Percentiles rank a stretch among this genome's conserved stretches.
These are phyloP conservation scores for Pontoporia blainvillei DNA, from an alignment of 2,113 vertebrate species.

Conservation along the genomic window DNA sequence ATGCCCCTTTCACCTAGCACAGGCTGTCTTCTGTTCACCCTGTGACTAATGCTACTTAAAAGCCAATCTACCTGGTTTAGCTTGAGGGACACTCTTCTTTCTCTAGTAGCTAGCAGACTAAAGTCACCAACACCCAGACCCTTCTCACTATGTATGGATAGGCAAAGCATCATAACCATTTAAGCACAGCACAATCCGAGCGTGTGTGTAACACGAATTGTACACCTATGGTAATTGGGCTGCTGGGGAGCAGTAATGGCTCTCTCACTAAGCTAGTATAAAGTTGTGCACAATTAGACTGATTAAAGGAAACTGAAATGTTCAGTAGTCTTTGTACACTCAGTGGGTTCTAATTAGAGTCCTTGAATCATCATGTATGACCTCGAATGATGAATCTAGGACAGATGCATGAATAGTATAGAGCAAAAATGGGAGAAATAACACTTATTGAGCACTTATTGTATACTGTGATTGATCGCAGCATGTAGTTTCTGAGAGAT, in stretches of 20 bases:
- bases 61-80: background rate
- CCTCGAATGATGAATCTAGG: background rate
- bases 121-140: background rate
- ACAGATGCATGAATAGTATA: background rate
- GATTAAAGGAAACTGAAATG: background rate
- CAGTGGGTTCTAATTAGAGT: background rate
- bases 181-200: background rate
- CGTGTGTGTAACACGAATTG: background rate
- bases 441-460: background rate
- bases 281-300: background rate
- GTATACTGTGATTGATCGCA: background rate
- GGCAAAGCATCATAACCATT: background rate
- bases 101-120: background rate
- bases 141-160: background rate
- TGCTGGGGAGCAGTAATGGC: background rate
- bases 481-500: background rate
- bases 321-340: background rate
- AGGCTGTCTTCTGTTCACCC: background rate
- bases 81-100: background rate
- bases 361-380: background rate
- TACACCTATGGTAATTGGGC: background rate
- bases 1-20: background rate
- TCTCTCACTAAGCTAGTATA: background rate
- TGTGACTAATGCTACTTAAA: background rate
- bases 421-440: background rate